Conservation (phyloP, 2,113 vertebrate genomes). For the Ophthalmolycus amberensis region DNA sequence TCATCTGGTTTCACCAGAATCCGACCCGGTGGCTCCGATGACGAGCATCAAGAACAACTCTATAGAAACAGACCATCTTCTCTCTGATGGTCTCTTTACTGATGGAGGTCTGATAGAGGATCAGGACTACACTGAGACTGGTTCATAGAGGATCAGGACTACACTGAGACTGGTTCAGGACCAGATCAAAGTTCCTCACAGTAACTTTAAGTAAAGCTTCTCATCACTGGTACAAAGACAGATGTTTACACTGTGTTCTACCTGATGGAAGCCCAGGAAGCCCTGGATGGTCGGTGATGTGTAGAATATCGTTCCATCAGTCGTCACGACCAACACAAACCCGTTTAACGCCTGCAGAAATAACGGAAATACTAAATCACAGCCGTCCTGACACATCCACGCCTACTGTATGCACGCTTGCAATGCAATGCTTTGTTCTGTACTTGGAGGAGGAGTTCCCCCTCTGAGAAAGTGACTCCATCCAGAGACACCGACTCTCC, state of each 20-base stretch:
- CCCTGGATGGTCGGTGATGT: constrained; percentile 74
- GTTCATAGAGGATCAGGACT: too few species aligned
- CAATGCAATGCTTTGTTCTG: background rate
- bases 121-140: too few species aligned
- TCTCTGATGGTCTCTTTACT: too few species aligned
- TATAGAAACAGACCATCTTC: too few species aligned
- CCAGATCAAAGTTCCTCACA: too few species aligned
- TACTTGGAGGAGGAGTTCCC: constrained; percentile 59
- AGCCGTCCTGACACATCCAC: background rate
- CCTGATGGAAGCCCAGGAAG: constrained; percentile 82
- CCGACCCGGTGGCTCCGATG: too few species aligned
- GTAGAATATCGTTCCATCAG: constrained; percentile 77
- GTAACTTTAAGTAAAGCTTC: too few species aligned
- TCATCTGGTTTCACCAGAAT: too few species aligned
- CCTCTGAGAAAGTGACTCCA: constrained; percentile 51
- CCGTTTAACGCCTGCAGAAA: constrained; percentile 74
- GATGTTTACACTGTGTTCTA: constrained; percentile 18
- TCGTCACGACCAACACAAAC: constrained; percentile 74
- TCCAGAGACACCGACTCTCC: constrained; percentile 32
- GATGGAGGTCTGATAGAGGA: too few species aligned
- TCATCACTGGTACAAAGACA: background rate
- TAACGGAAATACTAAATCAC: background rate
- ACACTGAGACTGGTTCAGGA: too few species aligned
- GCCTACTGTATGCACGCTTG: background rate
- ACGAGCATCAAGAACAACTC: too few species aligned